Percentiles rank a stretch among this genome's conserved stretches.
Evolutionary conservation across 2,888 invertebrate genomes (phyloP).

Genomic region (Sphecodes monilicornis): DNA sequence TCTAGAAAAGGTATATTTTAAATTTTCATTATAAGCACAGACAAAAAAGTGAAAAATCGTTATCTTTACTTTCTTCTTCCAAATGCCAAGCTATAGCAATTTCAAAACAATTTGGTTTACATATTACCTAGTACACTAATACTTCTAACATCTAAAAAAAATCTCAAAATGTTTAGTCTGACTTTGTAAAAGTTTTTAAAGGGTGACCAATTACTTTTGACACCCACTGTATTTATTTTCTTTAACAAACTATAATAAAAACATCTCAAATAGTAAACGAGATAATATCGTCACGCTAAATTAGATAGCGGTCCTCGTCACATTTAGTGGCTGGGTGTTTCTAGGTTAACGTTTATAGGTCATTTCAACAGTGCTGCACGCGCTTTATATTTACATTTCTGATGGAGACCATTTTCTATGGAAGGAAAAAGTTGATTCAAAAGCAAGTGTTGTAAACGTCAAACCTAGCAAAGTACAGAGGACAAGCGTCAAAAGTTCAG

Average conservation of each 20-base stretch:
- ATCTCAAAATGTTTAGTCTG: too few relatives aligned
- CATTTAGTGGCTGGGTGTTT: background rate
- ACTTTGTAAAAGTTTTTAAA: too few relatives aligned
- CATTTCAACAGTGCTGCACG: background rate
- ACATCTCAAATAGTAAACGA: background rate
- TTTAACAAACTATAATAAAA: background rate
- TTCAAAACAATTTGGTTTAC: too few relatives aligned
- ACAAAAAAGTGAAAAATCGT: too few relatives aligned
- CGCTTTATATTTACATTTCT: background rate
- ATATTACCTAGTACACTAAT: too few relatives aligned
- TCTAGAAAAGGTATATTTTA: too few relatives aligned
- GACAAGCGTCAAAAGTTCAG: background rate
- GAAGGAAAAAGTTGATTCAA: background rate
- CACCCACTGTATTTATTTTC: background rate
- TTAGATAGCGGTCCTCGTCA: background rate
- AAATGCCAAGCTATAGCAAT: too few relatives aligned
- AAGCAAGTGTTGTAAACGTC: background rate
- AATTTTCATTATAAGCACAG: too few relatives aligned
- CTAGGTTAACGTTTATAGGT: constrained; percentile 8
- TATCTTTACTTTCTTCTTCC: too few relatives aligned
- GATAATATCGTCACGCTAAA: background rate
- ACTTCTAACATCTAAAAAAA: too few relatives aligned
- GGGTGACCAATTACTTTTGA: too few relatives aligned
- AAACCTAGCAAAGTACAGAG: background rate
- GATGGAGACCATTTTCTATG: background rate